Conservation (phyloP, 2,888 invertebrate species). For the Synergus laeviventris region DNA sequence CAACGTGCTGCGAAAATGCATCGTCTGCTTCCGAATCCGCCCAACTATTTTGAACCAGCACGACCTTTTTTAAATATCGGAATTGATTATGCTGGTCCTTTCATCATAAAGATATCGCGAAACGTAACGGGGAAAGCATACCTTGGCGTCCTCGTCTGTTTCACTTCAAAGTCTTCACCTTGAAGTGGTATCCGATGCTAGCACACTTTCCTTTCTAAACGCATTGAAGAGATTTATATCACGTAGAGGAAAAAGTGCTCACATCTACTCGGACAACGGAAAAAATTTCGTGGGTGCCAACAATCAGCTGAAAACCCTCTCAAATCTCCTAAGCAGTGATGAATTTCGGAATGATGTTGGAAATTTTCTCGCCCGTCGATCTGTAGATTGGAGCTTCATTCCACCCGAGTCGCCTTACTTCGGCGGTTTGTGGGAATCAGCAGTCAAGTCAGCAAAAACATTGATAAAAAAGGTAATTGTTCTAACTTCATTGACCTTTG, state of each 20-base stretch:
- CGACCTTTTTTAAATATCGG: slow-evolving; percentile 51
- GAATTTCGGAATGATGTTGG: neutral
- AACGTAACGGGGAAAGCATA: slow-evolving; percentile 28
- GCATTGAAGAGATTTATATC: neutral
- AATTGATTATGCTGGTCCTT: slow-evolving; percentile 45
- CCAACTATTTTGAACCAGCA: slow-evolving; percentile 39
- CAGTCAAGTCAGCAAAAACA: neutral
- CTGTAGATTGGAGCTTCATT: neutral
- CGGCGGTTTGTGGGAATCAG: too few relatives aligned
- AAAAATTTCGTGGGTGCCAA: slow-evolving; percentile 41
- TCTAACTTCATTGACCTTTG: too few relatives aligned
- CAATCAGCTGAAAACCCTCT: neutral
- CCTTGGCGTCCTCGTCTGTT: slow-evolving; percentile 32
- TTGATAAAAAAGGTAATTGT: slow-evolving; percentile 11
- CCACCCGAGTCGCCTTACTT: too few relatives aligned
- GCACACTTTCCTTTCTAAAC: neutral
- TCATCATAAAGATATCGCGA: neutral
- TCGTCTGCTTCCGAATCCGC: slow-evolving; percentile 41
- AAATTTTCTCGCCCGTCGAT: neutral
- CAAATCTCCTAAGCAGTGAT: neutral
- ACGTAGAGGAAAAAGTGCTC: slow-evolving; percentile 33
- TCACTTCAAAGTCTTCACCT: slow-evolving; percentile 40
- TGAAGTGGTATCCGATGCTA: slow-evolving; percentile 34
- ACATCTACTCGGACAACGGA: slow-evolving; percentile 40
- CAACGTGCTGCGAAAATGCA: slow-evolving; percentile 40